Conservation (phyloP, 1,140 invertebrate genomes). For the Diachasma alloeum region DNA sequence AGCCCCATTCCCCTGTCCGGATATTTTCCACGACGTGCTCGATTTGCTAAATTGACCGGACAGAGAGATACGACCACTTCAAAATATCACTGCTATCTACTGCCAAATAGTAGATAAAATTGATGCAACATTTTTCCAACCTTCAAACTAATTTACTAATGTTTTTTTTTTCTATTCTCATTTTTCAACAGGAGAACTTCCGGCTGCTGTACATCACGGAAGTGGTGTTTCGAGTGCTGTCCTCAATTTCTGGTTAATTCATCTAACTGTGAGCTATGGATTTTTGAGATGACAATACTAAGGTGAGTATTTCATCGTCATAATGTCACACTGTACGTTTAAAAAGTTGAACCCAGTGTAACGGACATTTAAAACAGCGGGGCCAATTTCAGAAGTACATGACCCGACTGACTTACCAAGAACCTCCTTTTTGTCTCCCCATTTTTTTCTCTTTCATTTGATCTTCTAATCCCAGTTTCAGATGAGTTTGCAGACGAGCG, state of each 20-base stretch:
- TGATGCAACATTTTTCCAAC: neutral
- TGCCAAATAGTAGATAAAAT: neutral
- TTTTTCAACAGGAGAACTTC: constrained; percentile 61
- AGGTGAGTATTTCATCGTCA: constrained; percentile 43
- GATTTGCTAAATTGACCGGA: constrained; percentile 27
- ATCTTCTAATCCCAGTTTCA: constrained; percentile 57
- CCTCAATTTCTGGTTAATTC: constrained; percentile 63
- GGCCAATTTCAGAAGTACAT: neutral
- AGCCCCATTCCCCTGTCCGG: neutral
- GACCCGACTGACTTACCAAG: neutral
- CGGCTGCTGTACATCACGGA: constrained; percentile 65
- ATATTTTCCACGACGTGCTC: constrained; percentile 24
- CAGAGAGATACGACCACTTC: constrained; percentile 19
- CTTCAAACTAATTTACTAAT: neutral
- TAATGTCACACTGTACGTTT: neutral
- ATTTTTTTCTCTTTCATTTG: constrained; percentile 24
- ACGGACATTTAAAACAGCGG: neutral
- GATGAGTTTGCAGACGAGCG: constrained; percentile 55
- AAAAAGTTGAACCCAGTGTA: neutral
- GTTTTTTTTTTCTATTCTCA: constrained; percentile 5
- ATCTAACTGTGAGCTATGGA: constrained; percentile 61
- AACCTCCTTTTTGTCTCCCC: constrained; percentile 17
- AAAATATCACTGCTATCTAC: constrained; percentile 21
- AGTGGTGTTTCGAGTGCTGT: constrained; percentile 62
- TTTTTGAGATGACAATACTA: constrained; percentile 65